Evolutionary conservation across 2,888 invertebrate genomes (phyloP).

Genomic region (Drosophila anomelani): DNA sequence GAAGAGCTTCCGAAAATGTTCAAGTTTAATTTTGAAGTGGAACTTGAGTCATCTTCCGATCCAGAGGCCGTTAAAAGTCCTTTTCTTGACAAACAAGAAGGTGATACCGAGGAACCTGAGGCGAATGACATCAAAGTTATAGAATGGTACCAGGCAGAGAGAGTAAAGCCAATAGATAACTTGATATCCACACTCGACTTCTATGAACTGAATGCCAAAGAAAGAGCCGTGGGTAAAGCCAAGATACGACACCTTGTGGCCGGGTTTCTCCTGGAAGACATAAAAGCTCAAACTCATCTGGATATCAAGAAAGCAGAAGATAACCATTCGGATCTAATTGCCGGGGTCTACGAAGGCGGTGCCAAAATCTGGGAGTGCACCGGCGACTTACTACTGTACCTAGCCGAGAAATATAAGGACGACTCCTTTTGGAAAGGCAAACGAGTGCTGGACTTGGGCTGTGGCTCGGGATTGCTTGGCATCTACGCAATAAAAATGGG

Average conservation of each 20-base stretch:
- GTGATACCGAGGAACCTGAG: not conserved
- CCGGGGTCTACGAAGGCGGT: slow-evolving; percentile 94
- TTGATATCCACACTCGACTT: slow-evolving; percentile 72
- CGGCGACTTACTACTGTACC: slow-evolving; percentile 90
- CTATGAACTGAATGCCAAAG: slow-evolving; percentile 75
- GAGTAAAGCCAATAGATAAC: slow-evolving; percentile 56
- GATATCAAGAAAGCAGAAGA: slow-evolving; percentile 86
- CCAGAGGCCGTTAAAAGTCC: slow-evolving; percentile 35
- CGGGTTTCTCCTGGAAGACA: slow-evolving; percentile 75
- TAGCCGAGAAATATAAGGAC: slow-evolving; percentile 85
- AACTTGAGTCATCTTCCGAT: slow-evolving; percentile 34
- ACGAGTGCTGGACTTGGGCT: slow-evolving; percentile 94
- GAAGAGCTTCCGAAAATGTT: slow-evolving; percentile 65
- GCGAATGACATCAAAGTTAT: slow-evolving; percentile 14
- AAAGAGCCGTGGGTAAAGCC: slow-evolving; percentile 55
- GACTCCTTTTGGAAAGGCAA: slow-evolving; percentile 85
- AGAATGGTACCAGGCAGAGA: slow-evolving; percentile 76
- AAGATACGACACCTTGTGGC: slow-evolving; percentile 71
- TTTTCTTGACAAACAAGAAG: slow-evolving; percentile 1
- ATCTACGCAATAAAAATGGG: slow-evolving; percentile 89
- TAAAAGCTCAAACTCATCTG: slow-evolving; percentile 64
- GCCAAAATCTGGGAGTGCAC: slow-evolving; percentile 98
- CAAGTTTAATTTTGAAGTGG: slow-evolving; percentile 81
- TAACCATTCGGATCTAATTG: slow-evolving; percentile 90
- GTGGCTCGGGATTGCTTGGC: slow-evolving; percentile 96